Evolutionary conservation across 2,888 invertebrate genomes (phyloP).

Genomic region (Sarcophaga rosellei): DNA sequence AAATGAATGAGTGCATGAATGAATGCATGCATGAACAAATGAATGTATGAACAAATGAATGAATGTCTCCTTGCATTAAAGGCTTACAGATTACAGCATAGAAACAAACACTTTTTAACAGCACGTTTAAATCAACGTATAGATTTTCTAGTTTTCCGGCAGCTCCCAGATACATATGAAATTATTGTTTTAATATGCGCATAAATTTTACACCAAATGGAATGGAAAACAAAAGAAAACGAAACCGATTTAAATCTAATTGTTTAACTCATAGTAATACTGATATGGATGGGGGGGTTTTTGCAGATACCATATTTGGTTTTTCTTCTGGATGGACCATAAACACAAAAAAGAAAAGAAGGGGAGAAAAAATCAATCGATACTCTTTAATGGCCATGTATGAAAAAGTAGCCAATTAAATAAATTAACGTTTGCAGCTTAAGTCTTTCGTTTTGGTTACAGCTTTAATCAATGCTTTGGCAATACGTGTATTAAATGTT

Average conservation of each 20-base stretch:
- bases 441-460: conserved; percentile 54
- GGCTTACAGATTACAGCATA: neutral
- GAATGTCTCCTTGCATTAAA: too few relatives aligned
- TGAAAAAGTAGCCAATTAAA: conserved; percentile 44
- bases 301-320: neutral
- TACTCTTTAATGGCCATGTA: too few relatives aligned
- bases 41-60: too few relatives aligned
- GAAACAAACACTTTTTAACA: conserved; percentile 14
- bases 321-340: neutral
- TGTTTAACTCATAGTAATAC: conserved; percentile 41
- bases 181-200: conserved; percentile 68
- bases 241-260: conserved; percentile 62
- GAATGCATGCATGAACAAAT: too few relatives aligned
- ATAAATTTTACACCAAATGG: conserved; percentile 58
- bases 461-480: neutral
- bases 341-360: neutral
- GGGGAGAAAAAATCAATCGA: too few relatives aligned
- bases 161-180: conserved; percentile 61
- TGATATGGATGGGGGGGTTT: too few relatives aligned
- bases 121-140: conserved; percentile 56
- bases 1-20: too few relatives aligned
- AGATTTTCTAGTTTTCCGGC: conserved; percentile 65
- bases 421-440: conserved; percentile 44
- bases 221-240: too few relatives aligned
- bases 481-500: too few relatives aligned